Percentiles rank a stretch among this genome's conserved stretches.
Conservation (phyloP, 2,888 invertebrate genomes). For the Parascotia fuliginaria region DNA sequence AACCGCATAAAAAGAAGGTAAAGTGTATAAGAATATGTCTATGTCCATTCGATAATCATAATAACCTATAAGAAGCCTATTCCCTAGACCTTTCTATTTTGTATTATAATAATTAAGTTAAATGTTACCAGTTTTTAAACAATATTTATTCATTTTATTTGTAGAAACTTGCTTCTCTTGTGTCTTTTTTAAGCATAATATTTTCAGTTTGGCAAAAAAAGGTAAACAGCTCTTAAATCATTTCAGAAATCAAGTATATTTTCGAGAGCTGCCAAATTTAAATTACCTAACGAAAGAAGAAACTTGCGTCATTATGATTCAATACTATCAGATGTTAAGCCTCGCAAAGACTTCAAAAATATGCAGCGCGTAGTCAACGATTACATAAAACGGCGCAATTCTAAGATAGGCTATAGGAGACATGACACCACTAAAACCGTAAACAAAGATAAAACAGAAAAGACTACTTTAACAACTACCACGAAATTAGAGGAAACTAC, state of each 20-base stretch:
- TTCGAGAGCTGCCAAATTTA: conserved; percentile 44
- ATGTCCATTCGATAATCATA: too few relatives aligned
- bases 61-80: too few relatives aligned
- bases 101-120: too few relatives aligned
- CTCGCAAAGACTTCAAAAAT: conserved; percentile 61
- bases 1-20: too few relatives aligned
- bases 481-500: conserved; percentile 16
- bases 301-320: conserved; percentile 3
- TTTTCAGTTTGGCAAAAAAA: background rate
- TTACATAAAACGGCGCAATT: conserved; percentile 47
- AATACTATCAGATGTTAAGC: conserved; percentile 51
- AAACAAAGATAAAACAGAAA: conserved; percentile 1
- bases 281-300: conserved; percentile 34
- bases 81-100: too few relatives aligned
- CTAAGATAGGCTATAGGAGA: conserved; percentile 7
- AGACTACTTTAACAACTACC: conserved; percentile 7
- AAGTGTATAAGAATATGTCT: too few relatives aligned
- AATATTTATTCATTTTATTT: too few relatives aligned
- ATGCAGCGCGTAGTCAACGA: conserved; percentile 53
- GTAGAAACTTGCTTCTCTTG: too few relatives aligned
- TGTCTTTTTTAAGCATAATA: too few relatives aligned
- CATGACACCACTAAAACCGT: background rate
- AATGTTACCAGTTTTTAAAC: too few relatives aligned
- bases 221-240: background rate
- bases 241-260: conserved; percentile 57